A percentile compares a stretch with the other conserved stretches of the same genome.
Conservation (phyloP, 2,113 vertebrate genomes). For the Cavia porcellus region DNA sequence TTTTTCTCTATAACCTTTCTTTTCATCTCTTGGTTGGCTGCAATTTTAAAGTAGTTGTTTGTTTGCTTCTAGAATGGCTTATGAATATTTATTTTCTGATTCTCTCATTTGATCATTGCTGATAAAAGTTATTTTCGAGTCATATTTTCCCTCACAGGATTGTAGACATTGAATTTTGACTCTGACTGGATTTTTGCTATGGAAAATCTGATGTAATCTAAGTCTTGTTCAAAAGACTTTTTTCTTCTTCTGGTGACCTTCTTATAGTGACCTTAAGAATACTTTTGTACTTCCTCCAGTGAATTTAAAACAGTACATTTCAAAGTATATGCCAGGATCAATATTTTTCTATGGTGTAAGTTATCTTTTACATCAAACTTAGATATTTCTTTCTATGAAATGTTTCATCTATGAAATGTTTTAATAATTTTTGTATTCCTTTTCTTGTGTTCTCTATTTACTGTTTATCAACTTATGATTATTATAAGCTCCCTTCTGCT, state of each 20-base stretch:
- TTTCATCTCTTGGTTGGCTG: slow-evolving; percentile 12
- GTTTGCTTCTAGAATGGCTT: slow-evolving; percentile 31
- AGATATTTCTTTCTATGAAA: background rate
- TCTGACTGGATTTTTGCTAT: slow-evolving; percentile 4
- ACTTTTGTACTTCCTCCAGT: background rate
- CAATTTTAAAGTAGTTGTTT: slow-evolving; percentile 15
- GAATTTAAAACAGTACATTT: background rate
- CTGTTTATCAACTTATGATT: background rate
- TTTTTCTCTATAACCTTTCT: background rate
- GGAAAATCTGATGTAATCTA: background rate
- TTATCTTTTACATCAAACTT: slow-evolving; percentile 3
- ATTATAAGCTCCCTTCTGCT: background rate
- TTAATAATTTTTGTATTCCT: background rate
- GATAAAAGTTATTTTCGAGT: background rate
- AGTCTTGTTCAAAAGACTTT: slow-evolving; percentile 6
- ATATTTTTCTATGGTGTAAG: background rate
- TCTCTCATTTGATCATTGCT: slow-evolving; percentile 41
- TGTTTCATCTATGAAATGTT: slow-evolving; percentile 39
- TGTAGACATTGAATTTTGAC: background rate
- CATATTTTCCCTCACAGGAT: background rate
- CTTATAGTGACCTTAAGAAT: background rate
- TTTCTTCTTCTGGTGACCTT: background rate
- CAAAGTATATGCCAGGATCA: background rate
- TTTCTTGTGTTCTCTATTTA: background rate
- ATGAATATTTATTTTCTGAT: background rate